Conservation (phyloP, 2,888 invertebrate species). For the Pandemis cinnamomeana region DNA sequence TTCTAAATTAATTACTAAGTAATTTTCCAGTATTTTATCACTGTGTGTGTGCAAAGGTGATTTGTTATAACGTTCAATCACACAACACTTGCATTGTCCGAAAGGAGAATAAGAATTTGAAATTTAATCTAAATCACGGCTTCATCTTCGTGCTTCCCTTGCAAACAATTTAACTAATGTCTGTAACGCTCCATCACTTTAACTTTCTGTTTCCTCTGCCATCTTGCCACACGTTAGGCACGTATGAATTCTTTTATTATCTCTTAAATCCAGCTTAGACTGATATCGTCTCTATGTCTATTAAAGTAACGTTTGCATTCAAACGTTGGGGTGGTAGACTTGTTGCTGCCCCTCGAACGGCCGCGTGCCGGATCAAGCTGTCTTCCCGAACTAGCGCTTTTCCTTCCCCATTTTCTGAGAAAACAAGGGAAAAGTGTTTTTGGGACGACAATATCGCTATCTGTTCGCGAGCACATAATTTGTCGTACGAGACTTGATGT, state of each 20-base stretch:
- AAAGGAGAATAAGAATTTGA: neutral
- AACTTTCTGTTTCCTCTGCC: slow-evolving; percentile 64
- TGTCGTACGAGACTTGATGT: slow-evolving; percentile 69
- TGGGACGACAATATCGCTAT: slow-evolving; percentile 72
- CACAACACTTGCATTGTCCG: neutral
- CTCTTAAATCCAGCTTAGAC: slow-evolving; percentile 47
- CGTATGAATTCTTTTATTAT: slow-evolving; percentile 66
- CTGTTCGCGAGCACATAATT: slow-evolving; percentile 74
- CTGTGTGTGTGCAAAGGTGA: neutral
- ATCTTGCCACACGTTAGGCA: slow-evolving; percentile 59
- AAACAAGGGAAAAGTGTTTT: slow-evolving; percentile 78
- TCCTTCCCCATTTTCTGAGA: slow-evolving; percentile 70
- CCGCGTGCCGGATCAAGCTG: slow-evolving; percentile 76
- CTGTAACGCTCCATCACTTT: slow-evolving; percentile 70
- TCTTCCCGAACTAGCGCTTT: slow-evolving; percentile 74
- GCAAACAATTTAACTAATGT: slow-evolving; percentile 63
- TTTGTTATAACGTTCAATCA: neutral
- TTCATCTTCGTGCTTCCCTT: slow-evolving; percentile 51
- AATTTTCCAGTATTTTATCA: neutral
- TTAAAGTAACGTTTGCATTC: slow-evolving; percentile 61
- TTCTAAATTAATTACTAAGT: too few relatives aligned
- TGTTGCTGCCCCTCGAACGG: slow-evolving; percentile 76
- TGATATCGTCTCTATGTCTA: slow-evolving; percentile 59
- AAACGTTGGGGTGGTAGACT: slow-evolving; percentile 61
- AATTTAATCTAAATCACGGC: neutral